These are phyloP conservation scores for Trichopoda pennipes DNA, from an alignment of 2,888 invertebrate species.

Conservation along the genomic window DNA sequence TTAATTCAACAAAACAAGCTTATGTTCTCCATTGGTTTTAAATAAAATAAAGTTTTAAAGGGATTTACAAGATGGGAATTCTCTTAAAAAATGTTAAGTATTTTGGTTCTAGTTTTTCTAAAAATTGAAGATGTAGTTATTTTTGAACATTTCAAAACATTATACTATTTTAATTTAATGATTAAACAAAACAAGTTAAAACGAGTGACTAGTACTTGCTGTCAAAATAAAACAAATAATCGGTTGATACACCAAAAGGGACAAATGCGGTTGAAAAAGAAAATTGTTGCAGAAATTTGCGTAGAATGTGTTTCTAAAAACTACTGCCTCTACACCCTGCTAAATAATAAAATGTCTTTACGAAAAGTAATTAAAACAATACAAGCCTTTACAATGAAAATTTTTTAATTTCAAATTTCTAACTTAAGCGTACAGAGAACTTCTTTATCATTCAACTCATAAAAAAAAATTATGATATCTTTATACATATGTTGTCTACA, in stretches of 20 bases:
- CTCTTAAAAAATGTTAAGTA: constrained; percentile 27
- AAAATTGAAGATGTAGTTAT: constrained; percentile 14
- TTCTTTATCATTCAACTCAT: too few relatives aligned
- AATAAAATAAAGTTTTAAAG: constrained; percentile 55
- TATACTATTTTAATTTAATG: constrained; percentile 44
- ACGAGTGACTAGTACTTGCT: constrained; percentile 4
- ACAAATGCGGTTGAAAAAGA: neutral
- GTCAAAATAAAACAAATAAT: neutral
- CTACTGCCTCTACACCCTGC: too few relatives aligned
- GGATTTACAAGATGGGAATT: constrained; percentile 18
- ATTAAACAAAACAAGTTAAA: constrained; percentile 21
- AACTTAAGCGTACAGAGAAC: too few relatives aligned
- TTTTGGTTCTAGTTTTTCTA: constrained; percentile 23
- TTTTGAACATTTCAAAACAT: constrained; percentile 4
- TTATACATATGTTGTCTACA: too few relatives aligned
- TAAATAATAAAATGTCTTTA: too few relatives aligned
- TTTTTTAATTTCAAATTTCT: too few relatives aligned
- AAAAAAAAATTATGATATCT: too few relatives aligned
- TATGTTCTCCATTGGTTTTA: constrained; percentile 34
- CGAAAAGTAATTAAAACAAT: too few relatives aligned
- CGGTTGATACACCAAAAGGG: neutral
- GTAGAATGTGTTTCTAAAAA: too few relatives aligned
- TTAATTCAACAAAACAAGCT: neutral
- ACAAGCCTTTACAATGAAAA: too few relatives aligned
- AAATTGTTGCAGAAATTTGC: neutral